A percentile compares a stretch with the other conserved stretches of the same genome.
Evolutionary conservation across 1,140 invertebrate species (phyloP).

Genomic region (Ceratina japonica): DNA sequence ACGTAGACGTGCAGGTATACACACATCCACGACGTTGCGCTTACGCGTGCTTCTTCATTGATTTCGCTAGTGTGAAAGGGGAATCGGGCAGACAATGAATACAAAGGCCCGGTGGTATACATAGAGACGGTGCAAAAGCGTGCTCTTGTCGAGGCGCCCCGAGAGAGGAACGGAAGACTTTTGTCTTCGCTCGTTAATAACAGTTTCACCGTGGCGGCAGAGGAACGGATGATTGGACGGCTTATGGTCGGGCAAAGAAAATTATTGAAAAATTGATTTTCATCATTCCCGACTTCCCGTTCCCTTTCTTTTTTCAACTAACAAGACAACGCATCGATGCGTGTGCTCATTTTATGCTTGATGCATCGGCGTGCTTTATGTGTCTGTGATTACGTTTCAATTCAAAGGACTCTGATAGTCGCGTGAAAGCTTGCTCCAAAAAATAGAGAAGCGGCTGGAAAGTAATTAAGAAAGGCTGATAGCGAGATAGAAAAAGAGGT

Average conservation of each 20-base stretch:
- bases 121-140: slow-evolving; percentile 4
- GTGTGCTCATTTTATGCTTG: neutral
- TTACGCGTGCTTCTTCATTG: slow-evolving; percentile 37
- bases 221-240: slow-evolving; percentile 34
- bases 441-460: neutral
- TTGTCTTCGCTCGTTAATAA: slow-evolving; percentile 64
- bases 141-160: slow-evolving; percentile 44
- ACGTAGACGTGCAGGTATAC: neutral
- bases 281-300: slow-evolving; percentile 19
- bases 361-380: neutral
- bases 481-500: neutral
- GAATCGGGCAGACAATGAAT: slow-evolving; percentile 58
- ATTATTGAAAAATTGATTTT: slow-evolving; percentile 58
- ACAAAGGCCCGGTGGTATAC: slow-evolving; percentile 57
- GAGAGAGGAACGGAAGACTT: slow-evolving; percentile 50
- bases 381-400: slow-evolving; percentile 18
- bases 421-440: slow-evolving; percentile 32
- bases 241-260: slow-evolving; percentile 33
- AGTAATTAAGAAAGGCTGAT: slow-evolving; percentile 36
- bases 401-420: slow-evolving; percentile 50
- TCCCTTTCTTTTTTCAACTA: slow-evolving; percentile 35
- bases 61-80: slow-evolving; percentile 61
- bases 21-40: neutral
- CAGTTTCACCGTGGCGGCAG: slow-evolving; percentile 32
- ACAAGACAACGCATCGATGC: slow-evolving; percentile 22